Evolutionary conservation across 2,888 invertebrate species (phyloP), one percentile per base, ranked within the genome.

Genomic region (Phyllotreta striolata): DNA sequence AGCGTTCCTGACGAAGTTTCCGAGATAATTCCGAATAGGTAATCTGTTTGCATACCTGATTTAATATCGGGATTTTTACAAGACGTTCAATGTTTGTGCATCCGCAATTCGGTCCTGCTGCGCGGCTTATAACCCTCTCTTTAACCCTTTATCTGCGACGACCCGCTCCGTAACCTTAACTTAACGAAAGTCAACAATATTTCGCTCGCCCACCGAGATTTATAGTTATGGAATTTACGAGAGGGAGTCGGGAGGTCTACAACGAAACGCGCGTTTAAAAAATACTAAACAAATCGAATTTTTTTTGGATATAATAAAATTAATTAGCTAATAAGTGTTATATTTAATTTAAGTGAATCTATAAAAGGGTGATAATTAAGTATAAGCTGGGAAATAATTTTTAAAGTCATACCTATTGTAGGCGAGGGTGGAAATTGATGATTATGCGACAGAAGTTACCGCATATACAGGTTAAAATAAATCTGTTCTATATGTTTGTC

Each of bases 401-500:
- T 24, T 24, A 24, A 24, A 3, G 24, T 24, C 24, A 4, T 4
- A 3, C 24, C 24, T 24, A 24, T 24, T 24, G 24, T 24, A 24
- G n/a, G n/a, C 24, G 24, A 24, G 24, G 24, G 24, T 24, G 24
- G 24, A 24, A 24, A 24, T 24, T 24, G 24, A 24, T 51, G 37
- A 43, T 60, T 51, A 46, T 24, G 35, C 38, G 43, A n/a, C 38
- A 55, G 40, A 55, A 58, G 59, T 49, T 59, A 40, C 59, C 58
- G 62, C 34, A 12, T 14, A 38, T 44, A 34, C 44, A 58, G 54
- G 58, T 57, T 62, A 55, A 75, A 79, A 80, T 78, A 80, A 80
- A 80, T 80, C 79, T 76, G 75, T 76, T 75, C 75, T 24, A 76
- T 75, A 76, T 80, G 80, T 81, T 81, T 81, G 81, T 80, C 79